A percentile compares a stretch with the other conserved stretches of the same genome.
These are phyloP conservation scores for Sclerurus mexicanus DNA, from an alignment of 2,113 vertebrate species.

Conservation along the genomic window DNA sequence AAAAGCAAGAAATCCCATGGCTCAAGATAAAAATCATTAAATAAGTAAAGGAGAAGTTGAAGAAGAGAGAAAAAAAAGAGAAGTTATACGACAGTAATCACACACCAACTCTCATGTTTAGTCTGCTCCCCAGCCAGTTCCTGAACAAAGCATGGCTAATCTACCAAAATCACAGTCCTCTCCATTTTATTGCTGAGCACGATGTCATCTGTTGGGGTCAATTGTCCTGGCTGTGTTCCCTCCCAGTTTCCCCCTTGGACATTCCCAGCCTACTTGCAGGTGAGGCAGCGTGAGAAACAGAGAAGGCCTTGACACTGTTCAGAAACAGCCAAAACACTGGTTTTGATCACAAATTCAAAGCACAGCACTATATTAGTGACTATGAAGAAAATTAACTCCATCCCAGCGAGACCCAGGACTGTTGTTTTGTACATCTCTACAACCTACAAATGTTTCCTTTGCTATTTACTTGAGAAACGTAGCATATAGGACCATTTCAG, in stretches of 20 bases:
- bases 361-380: accelerated
- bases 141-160: accelerated
- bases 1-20: neutral
- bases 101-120: neutral
- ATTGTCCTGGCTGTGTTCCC: neutral
- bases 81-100: neutral
- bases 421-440: neutral
- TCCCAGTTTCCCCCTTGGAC: neutral
- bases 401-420: neutral
- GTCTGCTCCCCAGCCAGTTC: neutral
- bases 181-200: neutral
- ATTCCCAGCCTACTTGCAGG: neutral
- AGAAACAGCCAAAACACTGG: neutral
- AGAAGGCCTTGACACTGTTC: neutral
- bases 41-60: neutral
- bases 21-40: neutral
- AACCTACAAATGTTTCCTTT: neutral
- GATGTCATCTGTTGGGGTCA: neutral
- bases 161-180: neutral
- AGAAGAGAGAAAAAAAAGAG: neutral
- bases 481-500: neutral
- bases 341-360: neutral
- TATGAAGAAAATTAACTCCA: neutral
- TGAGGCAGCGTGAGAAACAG: neutral
- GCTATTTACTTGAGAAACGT: neutral